Conservation (phyloP, 2,113 vertebrate species). For the Piprites chloris region DNA sequence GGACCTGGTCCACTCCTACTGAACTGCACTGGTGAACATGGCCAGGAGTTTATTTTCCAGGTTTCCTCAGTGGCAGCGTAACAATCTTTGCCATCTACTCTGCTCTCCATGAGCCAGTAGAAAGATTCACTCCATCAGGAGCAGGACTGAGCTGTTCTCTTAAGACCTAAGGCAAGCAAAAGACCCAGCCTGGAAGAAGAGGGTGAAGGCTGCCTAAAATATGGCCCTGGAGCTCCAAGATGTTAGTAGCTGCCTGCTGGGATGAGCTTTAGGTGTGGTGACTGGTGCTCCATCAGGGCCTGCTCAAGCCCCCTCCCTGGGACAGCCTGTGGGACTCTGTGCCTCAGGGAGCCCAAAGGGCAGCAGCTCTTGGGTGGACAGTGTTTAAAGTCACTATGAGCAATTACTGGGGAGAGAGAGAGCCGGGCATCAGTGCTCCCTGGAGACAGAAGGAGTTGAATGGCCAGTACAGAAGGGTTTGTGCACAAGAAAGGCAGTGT, state of each 20-base stretch:
- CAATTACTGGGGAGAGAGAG: neutral
- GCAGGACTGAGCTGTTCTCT: neutral
- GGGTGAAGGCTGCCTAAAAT: neutral
- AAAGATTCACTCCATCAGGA: neutral
- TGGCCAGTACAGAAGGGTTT: neutral
- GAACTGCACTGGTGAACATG: neutral
- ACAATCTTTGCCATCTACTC: neutral
- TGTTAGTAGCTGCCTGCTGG: neutral
- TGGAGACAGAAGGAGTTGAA: neutral
- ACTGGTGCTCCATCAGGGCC: neutral
- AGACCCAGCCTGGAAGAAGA: neutral
- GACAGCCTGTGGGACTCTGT: neutral
- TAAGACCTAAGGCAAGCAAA: neutral
- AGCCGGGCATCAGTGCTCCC: neutral
- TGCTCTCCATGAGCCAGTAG: neutral
- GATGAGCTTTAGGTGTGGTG: neutral
- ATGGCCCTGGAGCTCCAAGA: neutral
- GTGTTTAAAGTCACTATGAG: neutral
- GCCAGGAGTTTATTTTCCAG: neutral
- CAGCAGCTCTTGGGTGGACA: neutral
- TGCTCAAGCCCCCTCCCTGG: neutral
- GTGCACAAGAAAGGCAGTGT: neutral
- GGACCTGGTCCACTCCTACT: neutral
- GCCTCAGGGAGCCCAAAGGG: neutral
- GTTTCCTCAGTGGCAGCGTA: neutral